phyloP scores from a whole-genome alignment of 2,113 vertebrate species.

The Hypanus sabinus region DNA sequence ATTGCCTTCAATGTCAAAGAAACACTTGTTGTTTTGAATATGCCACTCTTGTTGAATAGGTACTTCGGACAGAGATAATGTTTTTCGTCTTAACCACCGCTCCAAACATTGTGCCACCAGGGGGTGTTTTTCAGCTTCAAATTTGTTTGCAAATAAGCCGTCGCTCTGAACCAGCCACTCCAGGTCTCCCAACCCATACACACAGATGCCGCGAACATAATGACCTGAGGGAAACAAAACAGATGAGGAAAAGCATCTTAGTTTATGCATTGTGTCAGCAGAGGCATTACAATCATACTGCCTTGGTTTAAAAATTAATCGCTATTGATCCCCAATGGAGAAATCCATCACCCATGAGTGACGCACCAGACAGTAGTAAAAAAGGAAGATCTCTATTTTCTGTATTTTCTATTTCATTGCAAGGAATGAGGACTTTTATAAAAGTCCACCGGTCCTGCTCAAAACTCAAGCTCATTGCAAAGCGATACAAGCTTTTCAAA shows the following conservation, averaged over 20 bases:
- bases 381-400: background rate
- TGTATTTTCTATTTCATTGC: background rate
- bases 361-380: background rate
- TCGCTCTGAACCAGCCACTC: slow-evolving; percentile 21
- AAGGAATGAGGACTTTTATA: background rate
- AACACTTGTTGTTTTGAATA: background rate
- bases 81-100: slow-evolving; percentile 16
- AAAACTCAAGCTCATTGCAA: background rate
- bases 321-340: background rate
- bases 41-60: background rate
- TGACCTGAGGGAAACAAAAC: slow-evolving; percentile 17
- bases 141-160: slow-evolving; percentile 29
- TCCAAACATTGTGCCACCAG: slow-evolving; percentile 14
- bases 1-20: background rate
- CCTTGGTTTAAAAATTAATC: background rate
- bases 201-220: slow-evolving; percentile 24
- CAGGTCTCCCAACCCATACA: slow-evolving; percentile 25
- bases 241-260: background rate
- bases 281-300: background rate
- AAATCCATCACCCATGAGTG: background rate
- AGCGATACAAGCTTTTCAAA: background rate
- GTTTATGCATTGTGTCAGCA: background rate
- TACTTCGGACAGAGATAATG: slow-evolving; percentile 9
- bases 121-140: slow-evolving; percentile 2
- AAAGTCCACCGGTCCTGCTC: background rate